Base-by-base conservation (phyloP, 2,888 invertebrate species). In the Parnassius smintheus region DNA sequence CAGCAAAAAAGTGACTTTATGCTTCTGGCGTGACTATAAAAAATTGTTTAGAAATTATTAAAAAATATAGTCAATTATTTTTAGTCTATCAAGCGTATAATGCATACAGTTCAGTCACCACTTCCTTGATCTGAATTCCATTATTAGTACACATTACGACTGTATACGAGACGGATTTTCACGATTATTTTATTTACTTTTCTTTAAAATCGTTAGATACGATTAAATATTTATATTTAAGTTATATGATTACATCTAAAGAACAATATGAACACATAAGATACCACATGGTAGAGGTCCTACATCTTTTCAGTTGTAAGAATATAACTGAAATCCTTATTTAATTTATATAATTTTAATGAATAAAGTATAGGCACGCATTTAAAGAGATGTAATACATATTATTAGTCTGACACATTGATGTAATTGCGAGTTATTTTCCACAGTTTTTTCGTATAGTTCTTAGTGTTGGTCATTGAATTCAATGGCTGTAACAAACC, bases 231-330 rank as follows among this genome's bases (percentile, higher is more conserved):
- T 61, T 61, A 56, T 57, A 56, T 56, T 60, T 50, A 56, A 25
- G 57, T 54, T 62, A 62, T 49, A 58, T 12, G 13, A 54, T 54
- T 62, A 62, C 44, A 62, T 12, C 64, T 64, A 64, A 42, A 60
- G 57, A 60, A 64, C 56, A 64, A 60, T 64, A 64, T 64, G 64
- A 64, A 64, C 64, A 64, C 64, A 64, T 64, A 64, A 57, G 50
- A 54, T 60, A 60, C 60, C 64, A 53, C 60, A 35, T 59, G 63
- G 60, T 53, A 60, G 57, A 60, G 46, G 50, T 25, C 46, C 60
- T 64, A 64, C 46, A 10, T 51, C 56, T 56, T 59, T 63, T 52
- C 42, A 35, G 35, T 48, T n/a, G 57, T 53, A 50, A 18, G 18
- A 46, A 59, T 35, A 50, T 59, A 63, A 13, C 46, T 63, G 59